Percentiles rank a stretch among this genome's conserved stretches.
These are phyloP conservation scores for Embiotoca jacksoni DNA, from an alignment of 2,113 vertebrate genomes.

Conservation along the genomic window DNA sequence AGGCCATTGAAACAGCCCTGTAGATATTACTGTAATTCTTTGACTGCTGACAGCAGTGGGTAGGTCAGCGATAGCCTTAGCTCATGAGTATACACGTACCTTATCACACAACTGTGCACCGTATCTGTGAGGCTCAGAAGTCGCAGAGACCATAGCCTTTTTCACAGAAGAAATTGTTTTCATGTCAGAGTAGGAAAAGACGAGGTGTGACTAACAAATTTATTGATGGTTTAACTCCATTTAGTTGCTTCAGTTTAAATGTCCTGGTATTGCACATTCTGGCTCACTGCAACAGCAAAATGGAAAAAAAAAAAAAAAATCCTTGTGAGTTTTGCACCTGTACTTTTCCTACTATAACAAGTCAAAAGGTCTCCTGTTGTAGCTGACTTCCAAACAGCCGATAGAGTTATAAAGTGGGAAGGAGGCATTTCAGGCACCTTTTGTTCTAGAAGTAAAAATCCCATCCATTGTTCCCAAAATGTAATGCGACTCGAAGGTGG, in stretches of 20 bases:
- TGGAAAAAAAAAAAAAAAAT: neutral
- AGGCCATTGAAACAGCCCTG: neutral
- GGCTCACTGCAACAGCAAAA: neutral
- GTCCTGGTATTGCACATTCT: no score
- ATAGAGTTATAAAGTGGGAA: neutral
- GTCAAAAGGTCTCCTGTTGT: neutral
- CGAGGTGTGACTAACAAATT: no score
- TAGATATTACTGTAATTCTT: neutral
- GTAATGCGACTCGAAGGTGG: neutral
- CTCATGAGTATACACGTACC: neutral
- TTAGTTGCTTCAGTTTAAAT: no score
- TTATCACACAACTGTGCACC: neutral
- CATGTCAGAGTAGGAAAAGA: no score
- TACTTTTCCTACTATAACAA: neutral
- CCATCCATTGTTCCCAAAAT: constrained; percentile 9
- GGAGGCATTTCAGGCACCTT: constrained; percentile 4
- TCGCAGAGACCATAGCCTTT: no score
- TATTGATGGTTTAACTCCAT: no score
- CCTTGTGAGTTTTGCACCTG: neutral
- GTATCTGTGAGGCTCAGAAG: neutral
- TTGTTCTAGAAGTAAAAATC: constrained; percentile 11
- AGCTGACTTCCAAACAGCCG: neutral
- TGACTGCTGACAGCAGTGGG: constrained; percentile 15
- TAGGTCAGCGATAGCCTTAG: constrained; percentile 6
- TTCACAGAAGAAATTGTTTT: no score